Base-by-base conservation (phyloP, 2,797 vertebrate genomes). In the Pelochelys cantorii region DNA sequence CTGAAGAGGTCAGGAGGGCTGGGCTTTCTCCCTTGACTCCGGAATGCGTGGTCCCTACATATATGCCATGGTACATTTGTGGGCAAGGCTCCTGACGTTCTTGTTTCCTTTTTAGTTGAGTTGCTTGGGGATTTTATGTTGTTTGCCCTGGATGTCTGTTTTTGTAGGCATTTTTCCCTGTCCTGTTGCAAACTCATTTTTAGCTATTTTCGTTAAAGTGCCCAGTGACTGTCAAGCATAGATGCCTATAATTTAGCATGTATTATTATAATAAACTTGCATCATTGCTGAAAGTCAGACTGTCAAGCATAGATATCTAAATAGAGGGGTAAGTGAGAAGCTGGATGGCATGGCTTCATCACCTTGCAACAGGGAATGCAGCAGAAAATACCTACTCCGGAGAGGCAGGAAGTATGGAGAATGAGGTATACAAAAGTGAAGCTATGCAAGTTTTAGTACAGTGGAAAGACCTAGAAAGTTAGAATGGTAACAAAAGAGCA, bases 91-190 rank as follows among this genome's bases (percentile, higher is more conserved):
- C 95, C 81, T 86, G 80, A 85, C 74, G 85, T 96, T 93, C 89
- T 94, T 68, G 88, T 95, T 96, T 95, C 90, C 90, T 95, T 90
- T 95, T 78, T 79, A 93, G 62, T 94, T 96, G 92, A 92, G 88
- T 92, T 94, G 75, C 91, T 81, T 85, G 93, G 57, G n/a, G 91
- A 84, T 93, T 93, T 97, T 93, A 94, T 95, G 55, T 13, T 93
- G 78, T 93, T 93, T 82, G 92, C 71, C 89, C 81, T 53, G 15
- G 68, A 84, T 37, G 3, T 91, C 42, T 93, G 85, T 97, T 98
- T 96, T 97, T 97, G 96, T 96, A 97, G 97, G 95, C 89, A 6
- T 97, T 97, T 97, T 97, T 96, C 97, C 96, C 98, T 96, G 97
- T 95, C 96, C 98, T 98, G 95, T 97, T 97, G 95, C 96, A 85